Percentiles rank a stretch among this genome's conserved stretches.
Conservation (phyloP, 2,888 invertebrate genomes). For the Trichacis sp. region DNA sequence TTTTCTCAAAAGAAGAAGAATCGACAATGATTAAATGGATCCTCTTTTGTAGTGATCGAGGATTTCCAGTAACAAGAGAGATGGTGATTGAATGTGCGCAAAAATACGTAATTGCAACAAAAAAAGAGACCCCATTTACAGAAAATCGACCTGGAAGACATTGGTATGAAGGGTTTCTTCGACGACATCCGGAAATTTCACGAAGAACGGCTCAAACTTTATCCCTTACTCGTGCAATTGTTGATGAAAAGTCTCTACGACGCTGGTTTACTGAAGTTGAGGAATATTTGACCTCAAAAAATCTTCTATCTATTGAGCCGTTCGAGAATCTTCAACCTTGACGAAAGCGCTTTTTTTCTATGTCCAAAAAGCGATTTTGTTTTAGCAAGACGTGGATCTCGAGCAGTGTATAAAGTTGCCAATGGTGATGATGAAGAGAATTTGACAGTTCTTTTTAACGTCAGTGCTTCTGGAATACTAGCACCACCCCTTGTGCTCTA, state of each 20-base stretch:
- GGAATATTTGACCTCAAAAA: conserved; percentile 39
- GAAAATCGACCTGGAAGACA: conserved; percentile 33
- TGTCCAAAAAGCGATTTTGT: conserved; percentile 49
- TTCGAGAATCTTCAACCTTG: conserved; percentile 48
- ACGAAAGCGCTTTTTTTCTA: conserved; percentile 42
- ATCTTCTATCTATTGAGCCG: conserved; percentile 43
- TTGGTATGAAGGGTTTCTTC: conserved; percentile 40
- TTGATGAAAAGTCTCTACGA: conserved; percentile 47
- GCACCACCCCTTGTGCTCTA: conserved; percentile 35
- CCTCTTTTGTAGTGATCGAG: not conserved
- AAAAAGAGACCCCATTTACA: conserved; percentile 26
- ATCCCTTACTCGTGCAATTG: conserved; percentile 38
- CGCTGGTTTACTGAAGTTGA: conserved; percentile 48
- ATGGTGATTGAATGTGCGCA: not conserved
- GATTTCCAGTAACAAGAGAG: not conserved
- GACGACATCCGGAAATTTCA: conserved; percentile 39
- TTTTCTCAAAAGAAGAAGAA: not conserved
- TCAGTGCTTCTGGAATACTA: conserved; percentile 27
- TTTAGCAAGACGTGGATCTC: conserved; percentile 45
- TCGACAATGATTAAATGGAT: not conserved
- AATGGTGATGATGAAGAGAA: conserved; percentile 29
- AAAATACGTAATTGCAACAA: not conserved
- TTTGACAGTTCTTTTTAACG: conserved; percentile 33
- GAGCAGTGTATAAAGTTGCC: not conserved
- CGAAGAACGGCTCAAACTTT: conserved; percentile 50